These are phyloP conservation scores for Podabrus alpinus DNA, from an alignment of 2,888 invertebrate genomes.

Conservation along the genomic window DNA sequence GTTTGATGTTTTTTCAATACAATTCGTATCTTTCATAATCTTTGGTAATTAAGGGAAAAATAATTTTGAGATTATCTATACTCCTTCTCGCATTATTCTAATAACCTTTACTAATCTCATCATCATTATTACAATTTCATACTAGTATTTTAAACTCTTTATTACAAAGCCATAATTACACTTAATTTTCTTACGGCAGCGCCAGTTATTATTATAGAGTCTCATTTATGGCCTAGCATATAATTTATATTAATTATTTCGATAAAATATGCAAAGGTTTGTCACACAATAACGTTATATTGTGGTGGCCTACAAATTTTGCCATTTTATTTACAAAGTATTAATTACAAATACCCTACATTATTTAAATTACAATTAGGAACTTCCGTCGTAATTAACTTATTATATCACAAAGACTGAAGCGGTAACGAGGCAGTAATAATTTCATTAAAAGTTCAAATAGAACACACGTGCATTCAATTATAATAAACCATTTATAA, in stretches of 20 bases:
- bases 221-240: slow-evolving; percentile 35
- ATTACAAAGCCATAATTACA: slow-evolving; percentile 24
- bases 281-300: slow-evolving; percentile 22
- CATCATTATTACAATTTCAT: slow-evolving; percentile 24
- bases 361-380: slow-evolving; percentile 56
- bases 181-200: slow-evolving; percentile 26
- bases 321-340: slow-evolving; percentile 50
- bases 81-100: slow-evolving; percentile 20
- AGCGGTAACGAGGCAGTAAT: slow-evolving; percentile 52
- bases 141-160: slow-evolving; percentile 21
- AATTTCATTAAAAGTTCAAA: slow-evolving; percentile 55
- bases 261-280: slow-evolving; percentile 42
- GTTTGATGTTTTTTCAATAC: background rate
- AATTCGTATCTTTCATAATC: background rate
- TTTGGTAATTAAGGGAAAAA: slow-evolving; percentile 1
- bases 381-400: slow-evolving; percentile 55
- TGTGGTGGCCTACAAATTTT: slow-evolving; percentile 16
- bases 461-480: slow-evolving; percentile 53
- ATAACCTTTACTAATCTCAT: slow-evolving; percentile 27
- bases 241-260: slow-evolving; percentile 46
- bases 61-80: slow-evolving; percentile 10
- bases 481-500: slow-evolving; percentile 54
- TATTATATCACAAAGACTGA: slow-evolving; percentile 53
- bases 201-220: slow-evolving; percentile 19
- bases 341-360: slow-evolving; percentile 54